Percentiles rank a stretch among this genome's conserved stretches.
Evolutionary conservation across 1,140 invertebrate species (phyloP).

Genomic region (Drosophila gunungcola): DNA sequence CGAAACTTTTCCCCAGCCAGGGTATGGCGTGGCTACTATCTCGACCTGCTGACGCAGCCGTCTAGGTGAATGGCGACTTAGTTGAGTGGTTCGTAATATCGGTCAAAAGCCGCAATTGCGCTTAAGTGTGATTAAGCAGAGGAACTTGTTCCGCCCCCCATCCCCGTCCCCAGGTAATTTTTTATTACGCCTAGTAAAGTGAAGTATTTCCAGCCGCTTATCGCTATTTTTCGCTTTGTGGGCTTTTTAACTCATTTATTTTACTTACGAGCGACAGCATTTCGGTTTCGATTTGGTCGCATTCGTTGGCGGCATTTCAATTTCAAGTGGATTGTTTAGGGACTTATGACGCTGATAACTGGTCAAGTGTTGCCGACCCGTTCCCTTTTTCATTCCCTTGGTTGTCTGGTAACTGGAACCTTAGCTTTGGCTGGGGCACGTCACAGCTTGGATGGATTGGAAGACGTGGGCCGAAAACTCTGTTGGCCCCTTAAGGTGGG

Average conservation of each 20-base stretch:
- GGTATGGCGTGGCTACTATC: constrained; percentile 41
- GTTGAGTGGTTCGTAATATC: constrained; percentile 63
- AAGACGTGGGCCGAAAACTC: constrained; percentile 42
- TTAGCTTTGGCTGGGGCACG: constrained; percentile 39
- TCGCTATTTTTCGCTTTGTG: constrained; percentile 50
- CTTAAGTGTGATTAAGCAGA: constrained; percentile 75
- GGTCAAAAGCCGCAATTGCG: constrained; percentile 80
- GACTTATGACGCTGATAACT: constrained; percentile 79
- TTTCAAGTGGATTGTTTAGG: constrained; percentile 76
- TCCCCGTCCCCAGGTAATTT: constrained; percentile 6
- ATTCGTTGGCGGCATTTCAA: constrained; percentile 52
- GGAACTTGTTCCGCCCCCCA: constrained; percentile 12
- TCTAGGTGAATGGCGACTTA: constrained; percentile 54
- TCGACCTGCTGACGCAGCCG: constrained; percentile 29
- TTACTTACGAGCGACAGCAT: constrained; percentile 54
- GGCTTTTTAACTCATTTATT: constrained; percentile 72
- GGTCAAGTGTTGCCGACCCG: constrained; percentile 65
- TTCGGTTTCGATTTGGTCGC: constrained; percentile 34
- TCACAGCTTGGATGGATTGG: constrained; percentile 67
- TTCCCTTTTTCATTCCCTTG: background rate
- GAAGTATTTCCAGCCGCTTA: constrained; percentile 59
- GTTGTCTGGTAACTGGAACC: constrained; percentile 24
- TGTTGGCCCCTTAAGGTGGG: constrained; percentile 9
- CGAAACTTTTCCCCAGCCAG: background rate
- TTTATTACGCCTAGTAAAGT: constrained; percentile 44